Evolutionary conservation across 2,888 invertebrate genomes (phyloP).

Genomic region (Pachliopta kotzebuea): DNA sequence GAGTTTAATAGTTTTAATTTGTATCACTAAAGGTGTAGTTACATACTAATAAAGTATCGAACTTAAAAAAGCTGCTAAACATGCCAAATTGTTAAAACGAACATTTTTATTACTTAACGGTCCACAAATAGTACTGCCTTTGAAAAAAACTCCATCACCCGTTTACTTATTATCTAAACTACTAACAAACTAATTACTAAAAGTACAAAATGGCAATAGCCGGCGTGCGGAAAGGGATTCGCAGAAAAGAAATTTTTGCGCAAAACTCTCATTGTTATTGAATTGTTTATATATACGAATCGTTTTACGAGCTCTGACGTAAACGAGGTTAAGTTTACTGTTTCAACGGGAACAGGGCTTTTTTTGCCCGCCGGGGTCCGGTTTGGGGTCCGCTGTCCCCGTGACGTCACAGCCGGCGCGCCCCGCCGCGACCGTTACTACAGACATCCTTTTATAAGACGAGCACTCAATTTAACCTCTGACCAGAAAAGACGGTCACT

Average conservation of each 20-base stretch:
- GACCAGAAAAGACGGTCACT: too few relatives aligned
- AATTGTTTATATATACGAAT: slow-evolving; percentile 30
- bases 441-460: slow-evolving; percentile 7
- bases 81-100: too few relatives aligned
- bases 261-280: slow-evolving; percentile 40
- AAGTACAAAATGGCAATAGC: slow-evolving; percentile 41
- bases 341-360: slow-evolving; percentile 27
- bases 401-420: slow-evolving; percentile 22
- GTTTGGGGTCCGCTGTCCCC: slow-evolving; percentile 4
- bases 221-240: slow-evolving; percentile 41
- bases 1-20: too few relatives aligned
- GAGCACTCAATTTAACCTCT: too few relatives aligned
- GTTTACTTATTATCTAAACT: slow-evolving; percentile 17
- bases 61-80: too few relatives aligned
- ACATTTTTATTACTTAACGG: not conserved
- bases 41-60: too few relatives aligned
- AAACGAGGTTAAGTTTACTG: slow-evolving; percentile 39
- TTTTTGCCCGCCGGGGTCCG: slow-evolving; percentile 15
- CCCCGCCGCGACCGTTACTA: not conserved
- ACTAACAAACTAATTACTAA: slow-evolving; percentile 22
- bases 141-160: not conserved
- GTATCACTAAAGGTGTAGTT: too few relatives aligned
- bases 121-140: not conserved
- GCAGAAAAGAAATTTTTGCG: slow-evolving; percentile 70
- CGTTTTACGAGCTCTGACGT: slow-evolving; percentile 19